phyloP scores from a whole-genome alignment of 2,113 vertebrate species.

The Helogale parvula region DNA sequence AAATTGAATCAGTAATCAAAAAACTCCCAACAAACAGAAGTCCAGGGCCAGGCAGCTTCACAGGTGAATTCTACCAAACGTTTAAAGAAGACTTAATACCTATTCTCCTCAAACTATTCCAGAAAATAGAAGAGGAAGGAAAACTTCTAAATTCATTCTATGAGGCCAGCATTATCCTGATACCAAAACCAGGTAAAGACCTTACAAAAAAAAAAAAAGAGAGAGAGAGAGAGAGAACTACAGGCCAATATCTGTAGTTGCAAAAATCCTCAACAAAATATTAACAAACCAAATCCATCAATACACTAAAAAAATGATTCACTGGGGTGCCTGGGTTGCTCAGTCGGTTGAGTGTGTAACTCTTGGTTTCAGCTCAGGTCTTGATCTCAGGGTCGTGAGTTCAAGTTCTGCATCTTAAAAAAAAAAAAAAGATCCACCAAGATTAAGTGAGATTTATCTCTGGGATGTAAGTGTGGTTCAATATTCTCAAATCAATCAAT shows the following conservation, averaged over 20 bases:
- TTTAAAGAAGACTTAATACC: not conserved
- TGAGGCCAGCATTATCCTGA: not conserved
- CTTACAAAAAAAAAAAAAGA: not conserved
- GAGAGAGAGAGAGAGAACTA: not conserved
- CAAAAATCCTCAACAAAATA: not conserved
- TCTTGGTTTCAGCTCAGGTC: too few relatives aligned
- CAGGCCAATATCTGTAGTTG: not conserved
- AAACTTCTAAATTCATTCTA: not conserved
- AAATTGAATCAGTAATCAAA: too few relatives aligned
- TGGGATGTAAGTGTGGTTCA: not conserved
- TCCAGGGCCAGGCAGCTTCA: not conserved
- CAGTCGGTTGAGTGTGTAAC: too few relatives aligned
- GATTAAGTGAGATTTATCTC: not conserved
- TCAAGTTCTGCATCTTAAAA: not conserved
- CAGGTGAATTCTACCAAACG: not conserved
- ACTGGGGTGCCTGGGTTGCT: too few relatives aligned
- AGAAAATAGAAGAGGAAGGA: not conserved
- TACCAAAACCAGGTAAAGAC: not conserved
- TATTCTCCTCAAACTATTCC: not conserved
- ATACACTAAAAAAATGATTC: not conserved
- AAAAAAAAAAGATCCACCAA: not conserved
- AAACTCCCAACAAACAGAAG: too few relatives aligned
- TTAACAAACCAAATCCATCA: not conserved
- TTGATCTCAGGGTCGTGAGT: too few relatives aligned
- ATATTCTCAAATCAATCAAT: not conserved